These are phyloP conservation scores for Clavelina lepadiformis DNA, from an alignment of 23 tunicate genomes.

Conservation along the genomic window DNA sequence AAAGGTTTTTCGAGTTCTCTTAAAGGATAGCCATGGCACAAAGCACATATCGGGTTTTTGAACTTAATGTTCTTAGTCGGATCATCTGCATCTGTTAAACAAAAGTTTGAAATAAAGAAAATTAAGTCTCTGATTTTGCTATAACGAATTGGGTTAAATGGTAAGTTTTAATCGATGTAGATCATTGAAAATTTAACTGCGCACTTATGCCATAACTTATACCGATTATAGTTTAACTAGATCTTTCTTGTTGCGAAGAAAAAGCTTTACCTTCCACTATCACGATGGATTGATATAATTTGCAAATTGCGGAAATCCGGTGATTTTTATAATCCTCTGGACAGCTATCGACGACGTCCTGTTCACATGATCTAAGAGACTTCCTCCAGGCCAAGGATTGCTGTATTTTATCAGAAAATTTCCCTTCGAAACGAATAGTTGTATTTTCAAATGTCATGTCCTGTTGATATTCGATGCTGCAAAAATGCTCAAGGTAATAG, in stretches of 20 bases:
- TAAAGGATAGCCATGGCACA: conserved; percentile 34
- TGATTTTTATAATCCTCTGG: conserved; percentile 29
- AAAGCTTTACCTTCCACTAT: conserved; percentile 24
- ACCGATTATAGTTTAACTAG: background rate
- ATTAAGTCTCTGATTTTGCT: too few relatives aligned
- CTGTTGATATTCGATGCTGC: conserved; percentile 27
- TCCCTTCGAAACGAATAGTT: background rate
- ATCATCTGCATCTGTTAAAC: conserved; percentile 7
- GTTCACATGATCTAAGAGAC: conserved; percentile 51
- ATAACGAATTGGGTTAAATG: too few relatives aligned
- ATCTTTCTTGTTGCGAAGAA: background rate
- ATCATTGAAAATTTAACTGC: too few relatives aligned
- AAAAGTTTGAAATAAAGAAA: too few relatives aligned
- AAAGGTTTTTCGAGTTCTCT: background rate
- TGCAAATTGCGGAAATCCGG: conserved; percentile 13
- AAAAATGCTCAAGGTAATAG: conserved; percentile 74
- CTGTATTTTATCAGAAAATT: background rate
- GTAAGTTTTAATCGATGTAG: too few relatives aligned
- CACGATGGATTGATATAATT: conserved; percentile 55
- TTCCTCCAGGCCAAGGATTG: conserved; percentile 24
- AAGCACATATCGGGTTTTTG: conserved; percentile 60
- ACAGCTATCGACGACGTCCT: conserved; percentile 36
- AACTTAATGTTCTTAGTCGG: conserved; percentile 2
- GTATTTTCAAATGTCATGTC: background rate
- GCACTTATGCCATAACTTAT: too few relatives aligned